Evolutionary conservation across 2,888 invertebrate species (phyloP), one percentile per base, ranked within the genome.

Genomic region (Caradrina clavipalpis): DNA sequence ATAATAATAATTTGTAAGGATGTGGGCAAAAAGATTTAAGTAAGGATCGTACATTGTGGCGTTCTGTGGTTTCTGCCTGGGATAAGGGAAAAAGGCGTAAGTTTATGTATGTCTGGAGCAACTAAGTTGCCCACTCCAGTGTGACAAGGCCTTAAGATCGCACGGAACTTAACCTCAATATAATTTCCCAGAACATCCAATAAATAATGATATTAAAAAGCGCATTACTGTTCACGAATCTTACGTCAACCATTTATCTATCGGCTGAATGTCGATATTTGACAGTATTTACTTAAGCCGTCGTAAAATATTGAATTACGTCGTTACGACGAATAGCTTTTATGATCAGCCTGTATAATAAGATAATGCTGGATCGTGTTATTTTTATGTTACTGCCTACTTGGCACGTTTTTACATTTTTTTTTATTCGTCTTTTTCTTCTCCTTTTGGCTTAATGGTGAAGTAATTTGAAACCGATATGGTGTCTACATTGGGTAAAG

Each of bases 291-390:
- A 83, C 84, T 78, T 82, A 86, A 83, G 82, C 72, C 63, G 64
- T 76, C 80, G 78, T 87, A 84, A 83, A 87, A 83, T 84, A 84
- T 86, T 82, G 80, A 81, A 81, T 82, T 80, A 81, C 84, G 55
- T 81, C 78, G 84, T 79, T 73, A 69, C 56, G 59, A 59, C 63
- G 65, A 62, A 69, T 77, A 62, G 50, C 49, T 22, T 75, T 83
- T 78, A 83, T 76, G 70, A 68, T 74, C 69, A 58, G 10, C 22
- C 55, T 60, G 77, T 69, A 76, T 83, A 71, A 82, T 76, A 67
- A 80, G 80, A 76, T 82, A 81, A 78, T 73, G 73, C 54, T 19
- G 64, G 62, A 61, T 78, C 66, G 67, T 73, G 69, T 78, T 84
- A 76, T 75, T 83, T 83, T 73, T 66, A 79, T 75, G 69, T 70